A percentile compares a stretch with the other conserved stretches of the same genome.
Evolutionary conservation across 2,797 vertebrate genomes (phyloP).

Genomic region (Hapalemur alaotrensis): DNA sequence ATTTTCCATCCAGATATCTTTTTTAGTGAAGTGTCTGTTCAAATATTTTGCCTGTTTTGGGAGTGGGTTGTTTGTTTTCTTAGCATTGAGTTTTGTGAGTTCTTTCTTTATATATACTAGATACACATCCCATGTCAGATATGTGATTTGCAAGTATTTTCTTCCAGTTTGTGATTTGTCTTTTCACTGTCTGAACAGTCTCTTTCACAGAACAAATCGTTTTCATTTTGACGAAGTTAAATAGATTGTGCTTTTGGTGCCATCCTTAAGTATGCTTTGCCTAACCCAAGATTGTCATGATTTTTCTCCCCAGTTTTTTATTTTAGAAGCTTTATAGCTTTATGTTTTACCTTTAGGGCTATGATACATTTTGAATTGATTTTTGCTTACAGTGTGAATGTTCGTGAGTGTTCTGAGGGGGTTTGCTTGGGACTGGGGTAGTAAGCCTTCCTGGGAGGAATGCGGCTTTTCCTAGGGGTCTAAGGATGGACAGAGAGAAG

Average conservation of each 20-base stretch:
- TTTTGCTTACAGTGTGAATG: neutral
- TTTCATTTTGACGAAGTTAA: neutral
- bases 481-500: neutral
- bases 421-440: neutral
- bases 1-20: neutral
- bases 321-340: neutral
- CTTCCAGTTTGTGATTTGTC: neutral
- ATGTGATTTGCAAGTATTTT: neutral
- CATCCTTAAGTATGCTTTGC: neutral
- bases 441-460: neutral
- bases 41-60: neutral
- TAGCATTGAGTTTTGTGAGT: neutral
- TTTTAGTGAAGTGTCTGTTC: neutral
- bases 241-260: neutral
- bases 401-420: neutral
- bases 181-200: neutral
- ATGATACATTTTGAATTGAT: neutral
- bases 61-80: neutral
- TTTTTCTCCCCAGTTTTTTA: neutral
- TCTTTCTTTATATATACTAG: neutral
- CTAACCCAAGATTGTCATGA: neutral
- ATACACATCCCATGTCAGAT: neutral
- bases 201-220: neutral
- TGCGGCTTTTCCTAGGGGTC: neutral
- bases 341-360: neutral